Evolutionary conservation across 2,888 invertebrate genomes (phyloP).

Genomic region (Nematopogon swammerdamellus): DNA sequence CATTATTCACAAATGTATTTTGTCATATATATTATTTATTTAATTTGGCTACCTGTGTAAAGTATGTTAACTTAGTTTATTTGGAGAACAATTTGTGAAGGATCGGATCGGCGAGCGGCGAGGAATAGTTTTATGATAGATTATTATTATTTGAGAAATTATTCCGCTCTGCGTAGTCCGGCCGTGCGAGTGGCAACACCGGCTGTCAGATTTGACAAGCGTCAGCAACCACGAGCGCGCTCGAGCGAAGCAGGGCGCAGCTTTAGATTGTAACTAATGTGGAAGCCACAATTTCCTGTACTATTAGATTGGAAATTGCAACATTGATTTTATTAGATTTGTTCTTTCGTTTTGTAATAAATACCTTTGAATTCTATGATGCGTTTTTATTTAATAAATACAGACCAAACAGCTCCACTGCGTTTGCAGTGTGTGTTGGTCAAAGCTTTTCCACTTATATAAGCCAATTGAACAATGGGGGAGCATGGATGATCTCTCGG

Average conservation of each 20-base stretch:
- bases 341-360: constrained; percentile 56
- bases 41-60: background rate
- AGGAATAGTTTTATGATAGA: background rate
- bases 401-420: too few species aligned
- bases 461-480: too few species aligned
- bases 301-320: constrained; percentile 28
- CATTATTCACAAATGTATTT: too few species aligned
- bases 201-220: too few species aligned
- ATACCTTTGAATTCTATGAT: constrained; percentile 47
- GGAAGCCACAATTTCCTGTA: background rate
- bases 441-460: too few species aligned
- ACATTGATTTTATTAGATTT: constrained; percentile 47
- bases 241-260: background rate
- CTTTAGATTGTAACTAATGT: background rate
- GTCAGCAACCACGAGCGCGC: too few species aligned
- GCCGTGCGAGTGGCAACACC: too few species aligned
- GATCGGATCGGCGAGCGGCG: background rate
- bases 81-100: background rate
- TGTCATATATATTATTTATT: background rate
- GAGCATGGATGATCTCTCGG: too few species aligned
- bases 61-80: background rate
- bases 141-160: background rate
- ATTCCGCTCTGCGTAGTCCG: background rate
- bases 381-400: constrained; percentile 17
- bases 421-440: too few species aligned